phyloP scores from a whole-genome alignment of 2,113 vertebrate species.

The Cercocebus atys region DNA sequence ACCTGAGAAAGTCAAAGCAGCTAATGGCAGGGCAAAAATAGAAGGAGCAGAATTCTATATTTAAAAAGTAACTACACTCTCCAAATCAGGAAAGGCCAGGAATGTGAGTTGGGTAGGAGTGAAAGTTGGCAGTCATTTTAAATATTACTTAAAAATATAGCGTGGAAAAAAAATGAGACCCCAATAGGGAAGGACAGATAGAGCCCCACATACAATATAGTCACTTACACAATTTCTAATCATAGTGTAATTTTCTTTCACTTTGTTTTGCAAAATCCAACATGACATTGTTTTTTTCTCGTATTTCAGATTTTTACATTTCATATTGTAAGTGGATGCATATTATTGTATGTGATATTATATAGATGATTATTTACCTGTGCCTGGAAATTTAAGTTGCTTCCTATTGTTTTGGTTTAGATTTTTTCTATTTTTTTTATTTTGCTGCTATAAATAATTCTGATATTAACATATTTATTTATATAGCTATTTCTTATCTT shows the following conservation, averaged over 20 bases:
- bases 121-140: not conserved
- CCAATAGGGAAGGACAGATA: not conserved
- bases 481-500: not conserved
- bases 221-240: not conserved
- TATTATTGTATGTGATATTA: not conserved
- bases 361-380: not conserved
- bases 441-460: not conserved
- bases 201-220: not conserved
- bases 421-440: constrained; percentile 2
- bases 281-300: not conserved
- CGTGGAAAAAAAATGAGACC: not conserved
- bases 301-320: not conserved
- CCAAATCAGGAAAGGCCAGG: not conserved
- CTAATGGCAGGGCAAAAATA: not conserved
- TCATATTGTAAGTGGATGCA: not conserved
- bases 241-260: not conserved
- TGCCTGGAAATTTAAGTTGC: not conserved
- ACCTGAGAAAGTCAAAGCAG: not conserved
- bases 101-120: not conserved
- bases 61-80: not conserved
- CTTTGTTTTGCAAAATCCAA: not conserved
- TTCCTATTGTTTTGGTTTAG: not conserved
- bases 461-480: not conserved
- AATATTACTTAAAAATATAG: not conserved
- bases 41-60: not conserved